Conservation (phyloP, 2,113 vertebrate genomes). For the Noturus placidus region DNA sequence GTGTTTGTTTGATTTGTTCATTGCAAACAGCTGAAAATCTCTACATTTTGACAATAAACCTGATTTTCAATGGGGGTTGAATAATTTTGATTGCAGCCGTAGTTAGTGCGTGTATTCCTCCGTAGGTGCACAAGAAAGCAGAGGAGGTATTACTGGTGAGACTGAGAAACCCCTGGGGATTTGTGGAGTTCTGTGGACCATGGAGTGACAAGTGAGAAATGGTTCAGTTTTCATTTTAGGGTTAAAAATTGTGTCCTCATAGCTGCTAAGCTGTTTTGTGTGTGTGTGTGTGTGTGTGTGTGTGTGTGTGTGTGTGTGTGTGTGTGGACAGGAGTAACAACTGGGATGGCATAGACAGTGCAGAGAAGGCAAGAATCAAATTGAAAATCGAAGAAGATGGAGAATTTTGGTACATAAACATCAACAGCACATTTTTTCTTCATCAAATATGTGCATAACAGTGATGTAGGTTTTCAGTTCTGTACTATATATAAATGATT, state of each 20-base stretch:
- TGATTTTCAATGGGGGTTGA: too few relatives aligned
- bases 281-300: neutral
- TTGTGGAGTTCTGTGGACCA: conserved; percentile 73
- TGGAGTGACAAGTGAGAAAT: conserved; percentile 78
- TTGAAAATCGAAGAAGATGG: conserved; percentile 73
- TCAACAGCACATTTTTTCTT: neutral
- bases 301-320: conserved; percentile 31
- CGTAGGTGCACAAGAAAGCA: conserved; percentile 63
- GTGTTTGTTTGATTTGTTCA: too few relatives aligned
- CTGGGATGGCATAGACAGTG: conserved; percentile 66
- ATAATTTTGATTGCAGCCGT: too few relatives aligned
- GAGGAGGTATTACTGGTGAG: conserved; percentile 66
- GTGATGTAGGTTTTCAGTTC: neutral
- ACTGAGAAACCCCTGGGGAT: conserved; percentile 81
- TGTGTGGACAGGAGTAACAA: conserved; percentile 64
- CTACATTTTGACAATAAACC: too few relatives aligned
- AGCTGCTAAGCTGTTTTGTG: neutral
- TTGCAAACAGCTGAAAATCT: too few relatives aligned
- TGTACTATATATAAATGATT: neutral
- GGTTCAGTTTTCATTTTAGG: conserved; percentile 12
- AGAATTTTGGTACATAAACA: conserved; percentile 74
- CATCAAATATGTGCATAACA: neutral
- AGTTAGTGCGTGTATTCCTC: conserved; percentile 7
- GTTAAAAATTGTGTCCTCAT: neutral
- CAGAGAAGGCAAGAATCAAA: conserved; percentile 67